Conservation (phyloP, 2,113 vertebrate genomes). For the Heterotilapia buettikoferi region DNA sequence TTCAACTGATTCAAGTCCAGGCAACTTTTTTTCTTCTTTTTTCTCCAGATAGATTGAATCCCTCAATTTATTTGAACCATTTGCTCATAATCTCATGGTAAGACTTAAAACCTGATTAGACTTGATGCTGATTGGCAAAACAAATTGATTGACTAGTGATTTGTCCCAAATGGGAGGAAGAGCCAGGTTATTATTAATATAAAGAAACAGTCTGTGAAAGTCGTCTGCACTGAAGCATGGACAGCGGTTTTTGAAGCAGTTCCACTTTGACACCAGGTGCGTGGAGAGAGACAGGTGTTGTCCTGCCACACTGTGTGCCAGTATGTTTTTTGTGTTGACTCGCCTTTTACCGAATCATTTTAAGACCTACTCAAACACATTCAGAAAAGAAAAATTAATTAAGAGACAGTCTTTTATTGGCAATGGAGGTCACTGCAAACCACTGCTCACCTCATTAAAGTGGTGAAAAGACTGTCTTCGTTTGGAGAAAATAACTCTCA, state of each 20-base stretch:
- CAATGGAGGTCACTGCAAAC: conserved; percentile 62
- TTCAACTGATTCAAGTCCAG: not conserved
- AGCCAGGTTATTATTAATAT: not conserved
- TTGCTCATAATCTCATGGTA: not conserved
- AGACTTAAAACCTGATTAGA: not conserved
- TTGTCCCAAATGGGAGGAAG: conserved; percentile 18
- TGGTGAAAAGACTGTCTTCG: conserved; percentile 68
- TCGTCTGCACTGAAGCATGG: not conserved
- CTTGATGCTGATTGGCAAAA: conserved; percentile 25
- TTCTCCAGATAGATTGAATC: not conserved
- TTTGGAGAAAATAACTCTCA: conserved; percentile 55
- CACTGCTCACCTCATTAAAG: conserved; percentile 95
- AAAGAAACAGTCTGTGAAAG: conserved; percentile 19
- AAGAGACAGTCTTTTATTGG: conserved; percentile 53
- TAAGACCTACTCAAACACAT: conserved; percentile 73
- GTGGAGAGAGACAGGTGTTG: conserved; percentile 40
- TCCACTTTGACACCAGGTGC: conserved; percentile 47
- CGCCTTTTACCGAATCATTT: conserved; percentile 87
- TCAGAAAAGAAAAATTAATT: conserved; percentile 62
- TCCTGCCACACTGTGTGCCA: conserved; percentile 84
- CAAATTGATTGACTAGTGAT: conserved; percentile 8
- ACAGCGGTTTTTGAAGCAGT: conserved; percentile 38
- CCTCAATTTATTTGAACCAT: conserved; percentile 15
- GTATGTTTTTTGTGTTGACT: conserved; percentile 62
- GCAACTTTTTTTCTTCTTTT: not conserved